These are phyloP conservation scores for Anser brachyrhynchus DNA, from an alignment of 2,113 vertebrate species.

Conservation along the genomic window DNA sequence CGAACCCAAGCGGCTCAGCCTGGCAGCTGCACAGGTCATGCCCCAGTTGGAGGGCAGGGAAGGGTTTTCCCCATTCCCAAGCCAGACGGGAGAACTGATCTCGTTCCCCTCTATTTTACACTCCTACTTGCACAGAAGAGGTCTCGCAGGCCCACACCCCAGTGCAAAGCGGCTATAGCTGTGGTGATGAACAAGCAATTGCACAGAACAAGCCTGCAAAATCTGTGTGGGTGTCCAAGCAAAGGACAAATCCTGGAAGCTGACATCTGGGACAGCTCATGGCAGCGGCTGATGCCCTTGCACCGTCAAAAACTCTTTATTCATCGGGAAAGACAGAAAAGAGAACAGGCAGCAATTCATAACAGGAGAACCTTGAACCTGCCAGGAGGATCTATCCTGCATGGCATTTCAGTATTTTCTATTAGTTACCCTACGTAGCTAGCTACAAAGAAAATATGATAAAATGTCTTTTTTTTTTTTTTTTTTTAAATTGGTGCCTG, in stretches of 20 bases:
- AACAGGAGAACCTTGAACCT: not conserved
- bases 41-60: not conserved
- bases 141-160: not conserved
- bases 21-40: not conserved
- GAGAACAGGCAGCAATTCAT: not conserved
- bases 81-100: not conserved
- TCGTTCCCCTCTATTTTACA: not conserved
- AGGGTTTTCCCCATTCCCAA: not conserved
- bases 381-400: not conserved
- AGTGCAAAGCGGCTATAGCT: fast-evolving
- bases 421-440: not conserved
- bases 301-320: fast-evolving
- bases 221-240: not conserved
- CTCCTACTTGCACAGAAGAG: not conserved
- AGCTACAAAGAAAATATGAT: not conserved
- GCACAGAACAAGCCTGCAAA: not conserved
- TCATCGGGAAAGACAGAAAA: not conserved
- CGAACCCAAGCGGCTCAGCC: not conserved
- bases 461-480: too few species aligned
- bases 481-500: not conserved
- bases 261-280: not conserved
- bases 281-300: not conserved
- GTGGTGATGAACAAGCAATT: fast-evolving
- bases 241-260: not conserved
- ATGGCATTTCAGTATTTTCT: not conserved